Percentiles rank a stretch among this genome's conserved stretches.
Evolutionary conservation across 2,888 invertebrate species (phyloP).

Genomic region (Dimorphilus gyrociliatus): DNA sequence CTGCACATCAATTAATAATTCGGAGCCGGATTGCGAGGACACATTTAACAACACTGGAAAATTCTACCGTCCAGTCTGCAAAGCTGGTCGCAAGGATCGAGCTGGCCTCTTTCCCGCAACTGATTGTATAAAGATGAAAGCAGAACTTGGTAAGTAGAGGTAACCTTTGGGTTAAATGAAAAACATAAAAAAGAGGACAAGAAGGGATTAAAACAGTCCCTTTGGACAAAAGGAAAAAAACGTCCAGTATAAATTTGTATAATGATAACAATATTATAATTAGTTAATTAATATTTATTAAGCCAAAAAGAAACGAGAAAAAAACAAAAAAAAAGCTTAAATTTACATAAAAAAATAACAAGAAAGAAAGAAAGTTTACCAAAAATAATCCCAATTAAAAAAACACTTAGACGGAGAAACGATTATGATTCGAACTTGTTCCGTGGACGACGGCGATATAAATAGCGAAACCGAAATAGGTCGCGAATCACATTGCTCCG

Average conservation of each 20-base stretch:
- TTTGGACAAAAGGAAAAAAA: no score
- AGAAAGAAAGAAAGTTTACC: not conserved
- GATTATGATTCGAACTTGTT: constrained; percentile 73
- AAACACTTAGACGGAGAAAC: constrained; percentile 46
- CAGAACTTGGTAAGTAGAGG: constrained; percentile 58
- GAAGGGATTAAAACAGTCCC: no score
- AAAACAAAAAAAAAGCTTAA: no score
- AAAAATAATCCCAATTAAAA: not conserved
- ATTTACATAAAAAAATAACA: no score
- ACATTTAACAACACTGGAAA: constrained; percentile 43
- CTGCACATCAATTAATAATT: constrained; percentile 76
- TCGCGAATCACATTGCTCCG: constrained; percentile 83
- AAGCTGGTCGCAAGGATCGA: constrained; percentile 78
- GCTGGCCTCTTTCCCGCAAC: constrained; percentile 90
- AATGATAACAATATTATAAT: no score
- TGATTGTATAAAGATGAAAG: constrained; percentile 85
- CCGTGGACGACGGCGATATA: constrained; percentile 76
- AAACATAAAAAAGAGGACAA: not conserved
- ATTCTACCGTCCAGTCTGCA: constrained; percentile 49
- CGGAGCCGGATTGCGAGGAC: constrained; percentile 76
- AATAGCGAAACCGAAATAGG: constrained; percentile 90
- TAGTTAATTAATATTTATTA: no score
- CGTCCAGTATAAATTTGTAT: no score
- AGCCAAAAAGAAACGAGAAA: no score
- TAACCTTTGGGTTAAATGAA: not conserved